Conservation (phyloP, 2,797 vertebrate genomes). For the Erethizon dorsatum region DNA sequence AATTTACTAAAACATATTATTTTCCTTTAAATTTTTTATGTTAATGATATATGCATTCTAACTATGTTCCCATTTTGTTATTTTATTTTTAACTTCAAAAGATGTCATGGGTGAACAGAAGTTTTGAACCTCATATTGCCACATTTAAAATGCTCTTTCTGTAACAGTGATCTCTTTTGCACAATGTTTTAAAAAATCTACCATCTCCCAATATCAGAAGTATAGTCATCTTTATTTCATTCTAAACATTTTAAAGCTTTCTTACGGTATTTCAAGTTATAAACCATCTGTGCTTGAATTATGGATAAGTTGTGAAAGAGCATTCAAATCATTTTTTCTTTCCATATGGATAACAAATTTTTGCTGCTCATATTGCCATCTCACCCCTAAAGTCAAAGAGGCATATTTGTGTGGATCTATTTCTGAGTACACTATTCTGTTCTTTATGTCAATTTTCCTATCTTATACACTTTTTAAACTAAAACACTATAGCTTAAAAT, state of each 20-base stretch:
- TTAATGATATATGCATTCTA: not conserved
- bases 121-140: not conserved
- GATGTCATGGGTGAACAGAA: not conserved
- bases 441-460: conserved; percentile 33
- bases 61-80: not conserved
- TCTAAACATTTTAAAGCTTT: not conserved
- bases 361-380: conserved; percentile 53
- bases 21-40: not conserved
- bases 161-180: conserved; percentile 1
- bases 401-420: conserved; percentile 7
- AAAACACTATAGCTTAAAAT: conserved; percentile 62
- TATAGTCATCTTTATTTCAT: conserved; percentile 31
- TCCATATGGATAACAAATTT: conserved; percentile 37
- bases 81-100: conserved; percentile 44
- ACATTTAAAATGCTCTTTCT: not conserved
- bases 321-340: conserved; percentile 61
- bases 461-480: conserved; percentile 1
- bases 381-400: conserved; percentile 54
- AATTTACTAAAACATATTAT: not conserved
- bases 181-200: not conserved
- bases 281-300: conserved; percentile 62
- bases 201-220: not conserved
- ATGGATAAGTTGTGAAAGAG: conserved; percentile 26
- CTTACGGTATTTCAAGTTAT: conserved; percentile 10
- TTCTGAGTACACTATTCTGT: not conserved